Base-by-base conservation (phyloP, 2,113 vertebrate species). In the Microtus montanus region DNA sequence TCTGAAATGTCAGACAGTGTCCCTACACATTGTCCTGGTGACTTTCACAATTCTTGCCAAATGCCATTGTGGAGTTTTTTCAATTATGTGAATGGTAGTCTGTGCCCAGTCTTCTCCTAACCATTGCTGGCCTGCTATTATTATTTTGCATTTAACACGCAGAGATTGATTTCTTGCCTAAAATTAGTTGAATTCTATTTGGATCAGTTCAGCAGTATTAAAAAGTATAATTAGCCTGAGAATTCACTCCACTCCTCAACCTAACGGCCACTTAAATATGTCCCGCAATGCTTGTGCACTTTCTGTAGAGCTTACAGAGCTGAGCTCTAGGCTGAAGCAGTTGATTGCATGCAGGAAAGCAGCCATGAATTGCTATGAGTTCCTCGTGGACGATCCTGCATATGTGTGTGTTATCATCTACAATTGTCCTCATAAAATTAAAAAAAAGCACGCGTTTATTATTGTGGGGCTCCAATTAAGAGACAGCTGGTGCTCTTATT, bases 391-490 rank as follows among this genome's bases (percentile, higher is more conserved):
- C 7, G 73, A 84, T 94, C 87, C 52, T 75, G 92, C 94, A 92
- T 84, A 87, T 89, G 87, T 14, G 63, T 83, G 80, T 63, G 74
- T 92, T 92, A 91, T 89, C 95, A 92, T 82, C 64, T 74, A 84
- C 64, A 87, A 95, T 63, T 94, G 93, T 97, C 75, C 92, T 95
- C 17, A 13, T 88, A 92, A 96, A 95, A 97, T 96, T 92, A 95
- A 97, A 97, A 97, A 93, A 96, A 95, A 97, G 58, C 91, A 88
- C n/a, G 77, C 73, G 5, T 93, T 96, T 91, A 97, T 95, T 93
- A 96, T 94, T 87, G 89, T 66, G 75, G 96, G 70, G 71, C 75
- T 95, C 83, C 95, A 96, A 95, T 96, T 96, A 96, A 96, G 87
- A 52, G 96, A 87, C 95, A 97, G 87, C 95, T 97, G 96, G 96